Evolutionary conservation across 2,888 invertebrate genomes (phyloP).

Genomic region (Drosophila meridionalis): DNA sequence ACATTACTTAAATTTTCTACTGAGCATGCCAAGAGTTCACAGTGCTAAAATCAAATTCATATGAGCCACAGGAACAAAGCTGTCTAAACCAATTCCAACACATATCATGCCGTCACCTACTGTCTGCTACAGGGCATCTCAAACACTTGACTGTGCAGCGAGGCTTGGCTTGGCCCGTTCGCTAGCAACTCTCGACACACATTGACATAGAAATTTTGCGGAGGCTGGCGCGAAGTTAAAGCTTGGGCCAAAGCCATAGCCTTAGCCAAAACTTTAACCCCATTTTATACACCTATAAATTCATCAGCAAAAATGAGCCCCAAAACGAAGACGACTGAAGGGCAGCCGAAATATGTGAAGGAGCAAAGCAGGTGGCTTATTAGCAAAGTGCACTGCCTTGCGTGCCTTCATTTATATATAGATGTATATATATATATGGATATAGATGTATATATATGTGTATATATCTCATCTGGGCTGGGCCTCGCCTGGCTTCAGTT

Average conservation of each 20-base stretch:
- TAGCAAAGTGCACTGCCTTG: slow-evolving; percentile 67
- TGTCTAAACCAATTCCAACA: neutral
- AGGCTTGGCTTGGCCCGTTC: slow-evolving; percentile 61
- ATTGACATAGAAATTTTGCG: slow-evolving; percentile 66
- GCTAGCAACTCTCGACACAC: slow-evolving; percentile 58
- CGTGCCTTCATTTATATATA: slow-evolving; percentile 13
- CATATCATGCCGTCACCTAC: neutral
- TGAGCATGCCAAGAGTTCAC: neutral
- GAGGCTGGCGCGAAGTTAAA: slow-evolving; percentile 16
- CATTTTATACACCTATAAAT: slow-evolving; percentile 30
- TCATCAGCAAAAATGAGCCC: slow-evolving; percentile 33
- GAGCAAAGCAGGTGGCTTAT: slow-evolving; percentile 50
- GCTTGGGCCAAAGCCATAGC: slow-evolving; percentile 15
- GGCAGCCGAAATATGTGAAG: slow-evolving; percentile 20
- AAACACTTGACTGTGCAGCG: slow-evolving; percentile 72
- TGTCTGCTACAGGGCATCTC: slow-evolving; percentile 32
- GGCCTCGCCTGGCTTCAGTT: slow-evolving; percentile 23
- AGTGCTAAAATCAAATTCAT: too few species aligned
- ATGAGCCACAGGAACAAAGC: neutral
- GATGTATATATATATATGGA: neutral
- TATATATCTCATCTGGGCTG: slow-evolving; percentile 8
- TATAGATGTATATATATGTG: neutral
- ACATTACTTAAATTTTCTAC: too few species aligned
- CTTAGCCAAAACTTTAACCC: slow-evolving; percentile 33
- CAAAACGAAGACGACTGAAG: slow-evolving; percentile 33